These are phyloP conservation scores for Eurystomus glaucurus DNA, from an alignment of 2,797 vertebrate genomes.

Conservation along the genomic window DNA sequence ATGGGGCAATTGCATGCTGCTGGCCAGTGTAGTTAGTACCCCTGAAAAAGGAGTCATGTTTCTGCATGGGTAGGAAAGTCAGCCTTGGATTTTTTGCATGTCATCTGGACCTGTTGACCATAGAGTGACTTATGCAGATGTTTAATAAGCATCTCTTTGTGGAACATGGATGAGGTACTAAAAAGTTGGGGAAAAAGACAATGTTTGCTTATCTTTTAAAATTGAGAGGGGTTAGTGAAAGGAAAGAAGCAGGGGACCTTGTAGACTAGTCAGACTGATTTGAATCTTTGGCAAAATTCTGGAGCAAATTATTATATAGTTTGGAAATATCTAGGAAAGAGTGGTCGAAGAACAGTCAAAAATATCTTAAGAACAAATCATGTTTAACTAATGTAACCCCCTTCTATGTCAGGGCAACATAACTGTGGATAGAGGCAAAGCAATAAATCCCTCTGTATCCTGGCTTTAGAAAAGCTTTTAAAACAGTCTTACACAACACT, in stretches of 20 bases:
- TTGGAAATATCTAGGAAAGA: slow-evolving; percentile 2
- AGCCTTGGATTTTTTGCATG: background rate
- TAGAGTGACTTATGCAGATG: background rate
- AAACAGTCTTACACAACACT: background rate
- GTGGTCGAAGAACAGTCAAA: background rate
- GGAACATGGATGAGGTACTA: background rate
- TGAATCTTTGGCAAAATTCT: slow-evolving; percentile 5
- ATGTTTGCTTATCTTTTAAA: background rate
- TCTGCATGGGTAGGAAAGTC: background rate
- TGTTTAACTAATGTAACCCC: background rate
- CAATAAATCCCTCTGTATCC: slow-evolving; percentile 16
- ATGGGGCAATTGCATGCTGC: accelerated
- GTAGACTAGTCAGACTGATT: background rate
- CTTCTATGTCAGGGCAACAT: background rate
- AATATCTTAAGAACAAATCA: background rate
- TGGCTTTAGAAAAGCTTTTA: slow-evolving; percentile 44
- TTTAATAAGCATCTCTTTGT: background rate
- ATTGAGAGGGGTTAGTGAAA: background rate
- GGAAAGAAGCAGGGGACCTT: background rate
- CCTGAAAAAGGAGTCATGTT: background rate
- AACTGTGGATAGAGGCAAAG: background rate
- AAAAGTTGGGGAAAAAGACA: background rate
- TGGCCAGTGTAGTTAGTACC: background rate
- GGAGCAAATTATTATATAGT: background rate
- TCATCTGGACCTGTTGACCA: background rate